Conservation (phyloP, 2,888 invertebrate species). For the Uropetala carovei region DNA sequence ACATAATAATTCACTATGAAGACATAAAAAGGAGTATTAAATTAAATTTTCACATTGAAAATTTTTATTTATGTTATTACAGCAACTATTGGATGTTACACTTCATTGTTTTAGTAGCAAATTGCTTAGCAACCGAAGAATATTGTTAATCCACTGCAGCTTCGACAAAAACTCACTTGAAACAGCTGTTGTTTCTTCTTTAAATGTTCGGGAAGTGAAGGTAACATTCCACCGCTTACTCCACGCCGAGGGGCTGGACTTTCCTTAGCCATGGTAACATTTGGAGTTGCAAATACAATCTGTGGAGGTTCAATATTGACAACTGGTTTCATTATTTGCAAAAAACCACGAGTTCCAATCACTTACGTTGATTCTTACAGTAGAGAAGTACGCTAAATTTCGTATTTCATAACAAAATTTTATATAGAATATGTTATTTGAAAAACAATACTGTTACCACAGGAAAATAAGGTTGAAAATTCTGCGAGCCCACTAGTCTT, state of each 20-base stretch:
- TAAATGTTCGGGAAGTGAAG: slow-evolving; percentile 60
- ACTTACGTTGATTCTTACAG: background rate
- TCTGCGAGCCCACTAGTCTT: slow-evolving; percentile 65
- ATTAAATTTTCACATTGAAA: too few species aligned
- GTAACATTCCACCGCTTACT: slow-evolving; percentile 36
- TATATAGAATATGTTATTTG: background rate
- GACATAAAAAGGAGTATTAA: too few species aligned
- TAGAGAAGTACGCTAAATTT: background rate
- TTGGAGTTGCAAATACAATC: slow-evolving; percentile 65
- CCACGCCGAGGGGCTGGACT: slow-evolving; percentile 59
- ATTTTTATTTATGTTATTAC: too few species aligned
- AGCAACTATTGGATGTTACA: too few species aligned
- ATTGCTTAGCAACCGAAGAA: background rate
- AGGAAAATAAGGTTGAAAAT: slow-evolving; percentile 68
- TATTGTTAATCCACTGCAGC: too few species aligned
- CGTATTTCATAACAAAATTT: background rate
- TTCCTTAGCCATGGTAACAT: slow-evolving; percentile 50
- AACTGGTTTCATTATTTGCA: slow-evolving; percentile 66
- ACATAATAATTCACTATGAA: too few species aligned
- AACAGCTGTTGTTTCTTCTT: slow-evolving; percentile 66
- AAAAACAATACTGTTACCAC: slow-evolving; percentile 64
- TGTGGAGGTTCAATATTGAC: slow-evolving; percentile 67
- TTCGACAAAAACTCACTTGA: slow-evolving; percentile 66
- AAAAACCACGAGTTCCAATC: background rate
- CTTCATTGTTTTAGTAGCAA: background rate